A percentile compares a stretch with the other conserved stretches of the same genome.
Evolutionary conservation across 2,113 vertebrate species (phyloP).

Genomic region (Lepus timidus): DNA sequence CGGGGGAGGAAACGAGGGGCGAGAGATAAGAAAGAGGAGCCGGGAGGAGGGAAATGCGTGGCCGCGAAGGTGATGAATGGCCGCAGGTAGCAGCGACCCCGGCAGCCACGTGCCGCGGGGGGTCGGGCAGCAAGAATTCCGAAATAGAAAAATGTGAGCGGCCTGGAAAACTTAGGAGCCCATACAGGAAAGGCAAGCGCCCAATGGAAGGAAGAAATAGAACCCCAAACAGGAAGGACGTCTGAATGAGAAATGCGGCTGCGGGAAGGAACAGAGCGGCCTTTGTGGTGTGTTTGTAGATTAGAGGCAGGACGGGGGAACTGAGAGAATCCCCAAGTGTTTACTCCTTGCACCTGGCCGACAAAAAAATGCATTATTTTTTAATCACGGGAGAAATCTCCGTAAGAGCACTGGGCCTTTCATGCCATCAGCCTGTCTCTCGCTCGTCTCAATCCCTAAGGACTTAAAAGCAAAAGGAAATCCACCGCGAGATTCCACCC

Average conservation of each 20-base stretch:
- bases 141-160: slow-evolving; percentile 67
- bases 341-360: slow-evolving; percentile 73
- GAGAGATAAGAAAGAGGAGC: slow-evolving; percentile 68
- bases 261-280: slow-evolving; percentile 62
- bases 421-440: not conserved
- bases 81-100: not conserved
- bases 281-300: slow-evolving; percentile 72
- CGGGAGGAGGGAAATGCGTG: slow-evolving; percentile 52
- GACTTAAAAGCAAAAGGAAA: slow-evolving; percentile 60
- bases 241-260: slow-evolving; percentile 62
- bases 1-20: slow-evolving; percentile 74
- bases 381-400: slow-evolving; percentile 72
- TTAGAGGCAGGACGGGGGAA: slow-evolving; percentile 41
- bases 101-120: not conserved
- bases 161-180: slow-evolving; percentile 56
- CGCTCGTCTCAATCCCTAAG: slow-evolving; percentile 38
- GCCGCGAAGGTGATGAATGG: slow-evolving; percentile 38
- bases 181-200: slow-evolving; percentile 64
- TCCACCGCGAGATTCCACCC: slow-evolving; percentile 38
- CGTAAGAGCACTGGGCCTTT: slow-evolving; percentile 42
- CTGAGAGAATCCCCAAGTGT: slow-evolving; percentile 64
- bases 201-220: slow-evolving; percentile 70
- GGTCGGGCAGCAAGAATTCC: slow-evolving; percentile 50
- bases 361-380: slow-evolving; percentile 76
- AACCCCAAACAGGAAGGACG: slow-evolving; percentile 74